These are phyloP conservation scores for Campaea margaritaria DNA, from an alignment of 2,888 invertebrate genomes.

Conservation along the genomic window DNA sequence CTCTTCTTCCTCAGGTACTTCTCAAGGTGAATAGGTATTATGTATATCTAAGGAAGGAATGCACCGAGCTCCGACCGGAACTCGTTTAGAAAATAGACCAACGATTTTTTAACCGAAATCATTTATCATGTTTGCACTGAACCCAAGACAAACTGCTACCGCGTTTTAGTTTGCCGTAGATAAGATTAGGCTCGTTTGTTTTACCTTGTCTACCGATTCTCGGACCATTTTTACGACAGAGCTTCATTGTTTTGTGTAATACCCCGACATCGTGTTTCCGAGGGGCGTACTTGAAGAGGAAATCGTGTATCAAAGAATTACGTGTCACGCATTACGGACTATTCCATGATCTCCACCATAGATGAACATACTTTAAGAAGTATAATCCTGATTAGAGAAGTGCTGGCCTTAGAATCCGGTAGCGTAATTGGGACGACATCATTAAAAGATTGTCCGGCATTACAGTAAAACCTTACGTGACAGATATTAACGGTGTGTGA, in stretches of 20 bases:
- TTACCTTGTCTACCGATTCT: conserved; percentile 80
- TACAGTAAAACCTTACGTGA: conserved; percentile 18
- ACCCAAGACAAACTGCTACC: conserved; percentile 84
- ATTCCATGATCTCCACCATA: conserved; percentile 21
- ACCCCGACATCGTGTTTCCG: conserved; percentile 65
- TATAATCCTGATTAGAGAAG: conserved; percentile 10
- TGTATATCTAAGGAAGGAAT: conserved; percentile 78
- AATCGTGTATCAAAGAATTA: conserved; percentile 51
- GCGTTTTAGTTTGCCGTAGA: conserved; percentile 82
- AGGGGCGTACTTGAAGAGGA: conserved; percentile 59
- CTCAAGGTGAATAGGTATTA: conserved; percentile 85
- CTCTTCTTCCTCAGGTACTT: conserved; percentile 85
- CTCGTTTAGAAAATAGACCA: conserved; percentile 79
- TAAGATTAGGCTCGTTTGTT: conserved; percentile 82
- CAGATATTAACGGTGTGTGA: conserved; percentile 24
- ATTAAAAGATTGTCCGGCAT: conserved; percentile 14
- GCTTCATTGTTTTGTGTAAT: conserved; percentile 74
- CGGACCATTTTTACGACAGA: conserved; percentile 78
- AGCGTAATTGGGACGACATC: conserved; percentile 20
- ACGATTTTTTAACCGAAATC: conserved; percentile 80
- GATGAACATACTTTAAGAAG: conserved; percentile 4
- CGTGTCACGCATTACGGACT: conserved; percentile 22
- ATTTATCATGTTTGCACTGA: conserved; percentile 84
- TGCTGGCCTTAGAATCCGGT: conserved; percentile 15
- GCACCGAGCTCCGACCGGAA: conserved; percentile 78